Evolutionary conservation across 30 jellyfish, hydroid and myxozoan species (phyloP).

Genomic region (Catostylus mosaicus): DNA sequence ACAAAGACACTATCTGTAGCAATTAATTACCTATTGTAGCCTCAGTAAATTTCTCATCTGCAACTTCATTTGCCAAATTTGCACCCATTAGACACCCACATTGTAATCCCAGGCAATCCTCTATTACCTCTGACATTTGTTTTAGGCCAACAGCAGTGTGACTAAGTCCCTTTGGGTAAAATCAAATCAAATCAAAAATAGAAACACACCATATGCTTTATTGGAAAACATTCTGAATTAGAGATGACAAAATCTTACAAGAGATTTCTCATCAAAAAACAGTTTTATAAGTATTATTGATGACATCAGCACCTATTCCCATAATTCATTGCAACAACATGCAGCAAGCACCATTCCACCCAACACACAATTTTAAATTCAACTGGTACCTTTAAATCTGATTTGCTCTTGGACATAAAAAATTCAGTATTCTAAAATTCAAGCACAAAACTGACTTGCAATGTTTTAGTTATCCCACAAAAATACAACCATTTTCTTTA

Average conservation of each 20-base stretch:
- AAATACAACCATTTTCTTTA: too few relatives aligned
- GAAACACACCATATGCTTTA: too few relatives aligned
- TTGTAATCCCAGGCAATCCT: slow-evolving; percentile 67
- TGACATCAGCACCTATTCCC: too few relatives aligned
- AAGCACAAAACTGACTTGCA: too few relatives aligned
- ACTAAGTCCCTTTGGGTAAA: slow-evolving; percentile 95
- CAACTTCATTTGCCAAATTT: slow-evolving; percentile 96
- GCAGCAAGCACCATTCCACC: background rate
- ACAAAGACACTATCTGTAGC: too few relatives aligned
- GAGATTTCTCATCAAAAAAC: too few relatives aligned
- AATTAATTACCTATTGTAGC: slow-evolving; percentile 79
- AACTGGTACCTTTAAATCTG: slow-evolving; percentile 1
- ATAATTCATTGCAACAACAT: too few relatives aligned
- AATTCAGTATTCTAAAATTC: background rate
- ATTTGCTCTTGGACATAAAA: background rate
- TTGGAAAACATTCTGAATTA: too few relatives aligned
- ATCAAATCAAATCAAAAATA: too few relatives aligned
- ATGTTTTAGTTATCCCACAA: too few relatives aligned
- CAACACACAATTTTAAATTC: background rate
- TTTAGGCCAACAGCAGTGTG: slow-evolving; percentile 70
- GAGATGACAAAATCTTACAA: too few relatives aligned
- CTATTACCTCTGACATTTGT: slow-evolving; percentile 79
- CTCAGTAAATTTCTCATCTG: slow-evolving; percentile 88
- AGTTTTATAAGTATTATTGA: too few relatives aligned
- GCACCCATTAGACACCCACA: slow-evolving; percentile 96